Conservation (phyloP, 1,140 invertebrate species). For the Conopomorpha cramerella region DNA sequence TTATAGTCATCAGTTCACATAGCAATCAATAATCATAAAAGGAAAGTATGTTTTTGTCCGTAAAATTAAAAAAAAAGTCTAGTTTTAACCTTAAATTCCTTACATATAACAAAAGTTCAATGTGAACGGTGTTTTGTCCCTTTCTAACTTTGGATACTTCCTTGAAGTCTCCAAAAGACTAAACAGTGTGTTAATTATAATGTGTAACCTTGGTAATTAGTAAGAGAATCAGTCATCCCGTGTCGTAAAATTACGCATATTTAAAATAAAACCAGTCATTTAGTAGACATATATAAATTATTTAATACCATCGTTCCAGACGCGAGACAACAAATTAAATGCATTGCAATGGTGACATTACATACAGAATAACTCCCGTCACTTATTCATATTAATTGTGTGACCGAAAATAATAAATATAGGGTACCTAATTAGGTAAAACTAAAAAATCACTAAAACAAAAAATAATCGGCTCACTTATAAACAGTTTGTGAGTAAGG, state of each 20-base stretch:
- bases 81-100: too few species aligned
- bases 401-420: not conserved
- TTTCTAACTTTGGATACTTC: too few species aligned
- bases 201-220: slow-evolving; percentile 1
- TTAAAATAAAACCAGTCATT: slow-evolving; percentile 14
- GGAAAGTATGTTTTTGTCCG: too few species aligned
- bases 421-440: slow-evolving; percentile 11
- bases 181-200: too few species aligned
- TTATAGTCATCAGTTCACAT: too few species aligned
- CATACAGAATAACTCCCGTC: slow-evolving; percentile 13
- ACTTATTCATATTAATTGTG: not conserved
- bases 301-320: slow-evolving; percentile 40
- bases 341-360: slow-evolving; percentile 21
- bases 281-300: slow-evolving; percentile 24
- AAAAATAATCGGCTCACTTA: too few species aligned
- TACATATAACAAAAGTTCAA: too few species aligned
- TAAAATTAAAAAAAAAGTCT: too few species aligned
- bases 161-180: too few species aligned
- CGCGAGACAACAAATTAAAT: slow-evolving; percentile 19
- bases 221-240: slow-evolving; percentile 3
- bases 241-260: slow-evolving; percentile 3
- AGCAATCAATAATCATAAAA: too few species aligned
- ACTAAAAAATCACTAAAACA: slow-evolving; percentile 13
- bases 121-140: too few species aligned
- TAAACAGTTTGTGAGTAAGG: slow-evolving; percentile 5